Evolutionary conservation across 1,140 invertebrate species (phyloP), one percentile per base, ranked within the genome.

Genomic region (Drosophila bifasciata): DNA sequence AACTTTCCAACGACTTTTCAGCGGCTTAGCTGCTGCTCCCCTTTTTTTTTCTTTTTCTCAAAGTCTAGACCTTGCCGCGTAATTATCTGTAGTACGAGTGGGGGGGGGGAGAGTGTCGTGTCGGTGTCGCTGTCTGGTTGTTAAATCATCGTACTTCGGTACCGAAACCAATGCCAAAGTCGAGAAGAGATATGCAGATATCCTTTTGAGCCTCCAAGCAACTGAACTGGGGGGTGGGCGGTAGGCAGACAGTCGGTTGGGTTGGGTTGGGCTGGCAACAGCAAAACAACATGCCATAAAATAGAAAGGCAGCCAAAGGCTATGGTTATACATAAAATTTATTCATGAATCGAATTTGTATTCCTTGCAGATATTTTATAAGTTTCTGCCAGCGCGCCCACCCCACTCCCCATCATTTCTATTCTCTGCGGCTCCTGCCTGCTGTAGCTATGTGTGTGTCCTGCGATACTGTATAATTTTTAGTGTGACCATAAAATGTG

Each of bases 261-360:
- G n/a, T n/a, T n/a, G n/a, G n/a, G n/a, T n/a, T n/a, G n/a, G 43
- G n/a, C 15, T 51, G 36, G 45, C 32, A 32, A 40, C 32, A 32
- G 32, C 64, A 68, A 43, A 57, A 50, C 39, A 44, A 60, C 48
- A 74, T 53, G 59, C 66, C 52, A 63, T 53, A 80, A 73, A 79
- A 76, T 53, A 60, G 59, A 66, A 74, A 73, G 45, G 45, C 61
- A 75, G 72, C 72, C 69, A 70, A 62, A 76, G 70, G 74, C 83
- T 61, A 67, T 66, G 70, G 74, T 77, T 60, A 61, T 66, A 76
- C 75, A 83, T 89, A 71, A 79, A 89, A 88, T 88, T 83, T 89
- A 89, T 88, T 89, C 83, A 89, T 89, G 83, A 88, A 83, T 89
- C 83, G 84, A 88, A 88, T 88, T 88, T 88, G 75, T 88, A 89